Conservation (phyloP, 2,797 vertebrate genomes). For the Crocidura indochinensis region DNA sequence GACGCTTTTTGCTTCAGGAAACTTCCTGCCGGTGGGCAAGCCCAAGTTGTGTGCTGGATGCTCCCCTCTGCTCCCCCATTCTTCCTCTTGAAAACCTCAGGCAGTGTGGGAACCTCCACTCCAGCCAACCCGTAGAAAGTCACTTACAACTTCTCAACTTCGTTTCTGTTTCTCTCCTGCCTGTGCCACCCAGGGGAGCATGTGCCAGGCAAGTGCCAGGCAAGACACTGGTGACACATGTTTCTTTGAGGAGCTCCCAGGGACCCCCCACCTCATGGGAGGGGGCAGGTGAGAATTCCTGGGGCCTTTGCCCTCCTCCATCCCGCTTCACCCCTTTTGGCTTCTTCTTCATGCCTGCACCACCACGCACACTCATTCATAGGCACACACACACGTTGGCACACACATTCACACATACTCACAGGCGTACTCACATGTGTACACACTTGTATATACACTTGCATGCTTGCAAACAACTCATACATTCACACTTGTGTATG, state of each 20-base stretch:
- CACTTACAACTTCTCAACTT: conserved; percentile 21
- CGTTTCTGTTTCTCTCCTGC: conserved; percentile 54
- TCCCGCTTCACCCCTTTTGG: not conserved
- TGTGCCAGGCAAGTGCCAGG: not conserved
- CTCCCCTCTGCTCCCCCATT: not conserved
- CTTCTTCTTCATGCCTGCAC: not conserved
- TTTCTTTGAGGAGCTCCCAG: not conserved
- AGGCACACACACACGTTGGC: too few relatives aligned
- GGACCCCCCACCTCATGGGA: not conserved
- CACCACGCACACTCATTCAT: not conserved
- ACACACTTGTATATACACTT: too few relatives aligned
- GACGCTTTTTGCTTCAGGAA: conserved; percentile 80
- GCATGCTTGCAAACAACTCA: too few relatives aligned
- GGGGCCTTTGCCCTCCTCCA: not conserved
- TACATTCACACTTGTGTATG: too few relatives aligned
- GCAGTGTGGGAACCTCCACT: conserved; percentile 62
- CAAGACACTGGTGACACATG: not conserved
- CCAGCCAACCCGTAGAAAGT: conserved; percentile 55
- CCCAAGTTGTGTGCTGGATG: not conserved
- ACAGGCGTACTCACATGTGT: too few relatives aligned
- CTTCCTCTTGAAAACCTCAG: conserved; percentile 62
- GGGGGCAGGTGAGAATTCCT: not conserved
- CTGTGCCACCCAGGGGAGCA: not conserved
- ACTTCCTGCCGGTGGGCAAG: conserved; percentile 81
- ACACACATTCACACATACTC: too few relatives aligned